Base-by-base conservation (phyloP, 2,888 invertebrate genomes). In the Eupithecia pulchellata region DNA sequence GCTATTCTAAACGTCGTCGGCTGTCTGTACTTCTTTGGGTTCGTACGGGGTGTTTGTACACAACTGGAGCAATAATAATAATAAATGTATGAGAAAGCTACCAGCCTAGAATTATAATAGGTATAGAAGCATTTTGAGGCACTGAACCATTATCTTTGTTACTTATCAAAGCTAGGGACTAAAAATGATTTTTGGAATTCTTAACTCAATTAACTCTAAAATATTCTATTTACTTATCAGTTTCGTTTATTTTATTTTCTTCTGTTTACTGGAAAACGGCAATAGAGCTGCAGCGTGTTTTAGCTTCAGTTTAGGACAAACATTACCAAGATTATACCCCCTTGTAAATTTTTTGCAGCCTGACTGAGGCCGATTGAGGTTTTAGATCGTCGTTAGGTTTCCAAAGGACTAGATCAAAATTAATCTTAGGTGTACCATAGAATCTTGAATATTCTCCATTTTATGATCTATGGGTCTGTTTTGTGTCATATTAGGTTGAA, bases 401-500 rank as follows among this genome's bases (percentile, higher is more conserved):
- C 30, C 60, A 32, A 60, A 60, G 29, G 27, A 11, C 57, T 29
- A 29, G 14, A 47, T 47, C 20, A 47, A 42, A 42, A 57, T 57
- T n/a, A 60, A 20, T 11, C 13, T 34, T 34, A 61, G 58, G 30
- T n/a, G n/a, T 29, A 30, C 32, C 32, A 30, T 30, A 32, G 32
- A 32, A 32, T 60, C n/a, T 29, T 32, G 73, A 79, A 76, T 77
- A 75, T 29, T 69, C 29, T 68, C 64, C 60, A 71, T 66, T 32
- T 71, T 68, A 61, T 67, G 66, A 69, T 69, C 69, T 36, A 27
- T 66, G 69, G 78, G 75, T 82, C 79, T 81, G 77, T 80, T 79
- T 81, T 82, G 89, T 89, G 90, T 90, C 90, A 89, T 89, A 90
- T 88, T 85, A 79, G 80, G 72, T 82, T 75, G 75, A 80, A 81